Evolutionary conservation across 2,797 vertebrate species (phyloP), one percentile per base, ranked within the genome.

Genomic region (Tympanoctomys barrerae): DNA sequence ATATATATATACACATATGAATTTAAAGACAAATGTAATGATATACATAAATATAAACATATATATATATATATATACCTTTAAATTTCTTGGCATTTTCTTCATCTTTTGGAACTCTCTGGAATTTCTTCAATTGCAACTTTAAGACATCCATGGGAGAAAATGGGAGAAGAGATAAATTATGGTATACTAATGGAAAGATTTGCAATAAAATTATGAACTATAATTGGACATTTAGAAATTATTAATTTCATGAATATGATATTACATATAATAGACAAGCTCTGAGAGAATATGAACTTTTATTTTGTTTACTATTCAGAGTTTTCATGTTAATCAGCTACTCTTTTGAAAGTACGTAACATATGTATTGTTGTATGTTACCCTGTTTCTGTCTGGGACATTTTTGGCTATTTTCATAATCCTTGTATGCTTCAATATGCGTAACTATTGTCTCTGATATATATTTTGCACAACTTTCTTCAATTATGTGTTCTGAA

Each of bases 401-500:
- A 88, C 14, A 88, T 0, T 21, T 91, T 88, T 49, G 52, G 0
- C 10, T 68, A 33, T 52, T 84, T 91, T 62, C 22, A 89, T 64
- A 83, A 57, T 52, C 4, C 28, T 81, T 68, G 7, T 13, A 14
- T 19, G 86, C 26, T 85, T 90, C 89, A 19, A 21, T 66, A 52
- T 68, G 9, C 1, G 13, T 83, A 94, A 96, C 92, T 94, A 80
- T 39, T 8, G 28, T n/a, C 19, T 89, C 66, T 4, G 4, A 33
- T 49, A 80, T 80, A 6, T 18, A 49, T 88, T 89, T 94, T 82
- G 66, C 26, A 57, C 52, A 26, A 77, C 16, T 85, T 92, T 49
- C 4, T 90, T 93, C 73, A 92, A 93, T 97, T 93, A 87, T 52
- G 52, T 80, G 33, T 88, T 86, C 54, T 83, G 42, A 64, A 11